A percentile compares a stretch with the other conserved stretches of the same genome.
These are phyloP conservation scores for Cyanoramphus novaezelandiae DNA, from an alignment of 2,113 vertebrate genomes.

Conservation along the genomic window DNA sequence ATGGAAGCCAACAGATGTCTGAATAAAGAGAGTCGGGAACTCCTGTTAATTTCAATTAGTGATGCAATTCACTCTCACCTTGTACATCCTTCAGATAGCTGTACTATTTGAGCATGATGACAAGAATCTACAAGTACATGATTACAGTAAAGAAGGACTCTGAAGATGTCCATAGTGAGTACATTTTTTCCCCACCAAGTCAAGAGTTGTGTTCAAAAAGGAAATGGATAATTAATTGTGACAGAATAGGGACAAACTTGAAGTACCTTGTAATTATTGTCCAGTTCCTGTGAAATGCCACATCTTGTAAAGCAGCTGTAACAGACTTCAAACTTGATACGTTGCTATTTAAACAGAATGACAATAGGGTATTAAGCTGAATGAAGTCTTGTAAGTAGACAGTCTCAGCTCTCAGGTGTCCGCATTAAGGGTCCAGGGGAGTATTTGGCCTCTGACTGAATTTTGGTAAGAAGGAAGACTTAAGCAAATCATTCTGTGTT, in stretches of 20 bases:
- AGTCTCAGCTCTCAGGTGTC: not conserved
- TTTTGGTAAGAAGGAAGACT: not conserved
- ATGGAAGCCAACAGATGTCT: not conserved
- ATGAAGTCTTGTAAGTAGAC: not conserved
- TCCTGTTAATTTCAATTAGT: conserved; percentile 31
- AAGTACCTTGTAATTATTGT: not conserved
- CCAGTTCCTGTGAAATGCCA: not conserved
- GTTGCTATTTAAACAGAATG: not conserved
- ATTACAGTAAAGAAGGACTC: not conserved
- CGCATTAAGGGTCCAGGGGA: fast-evolving
- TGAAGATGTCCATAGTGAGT: fast-evolving
- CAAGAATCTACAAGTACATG: not conserved
- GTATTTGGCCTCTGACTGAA: not conserved
- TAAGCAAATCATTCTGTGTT: not conserved
- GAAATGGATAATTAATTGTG: not conserved
- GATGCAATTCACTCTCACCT: not conserved
- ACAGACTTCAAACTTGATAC: not conserved
- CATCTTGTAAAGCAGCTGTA: not conserved
- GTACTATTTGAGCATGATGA: not conserved
- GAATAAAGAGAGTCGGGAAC: not conserved
- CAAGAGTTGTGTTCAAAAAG: not conserved
- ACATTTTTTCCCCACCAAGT: not conserved
- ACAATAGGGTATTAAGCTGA: not conserved
- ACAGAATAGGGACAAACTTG: not conserved
- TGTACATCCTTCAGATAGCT: not conserved